Percentiles rank a stretch among this genome's conserved stretches.
phyloP scores from a whole-genome alignment of 2,888 invertebrate genomes.

The Patella ulyssiponensis region DNA sequence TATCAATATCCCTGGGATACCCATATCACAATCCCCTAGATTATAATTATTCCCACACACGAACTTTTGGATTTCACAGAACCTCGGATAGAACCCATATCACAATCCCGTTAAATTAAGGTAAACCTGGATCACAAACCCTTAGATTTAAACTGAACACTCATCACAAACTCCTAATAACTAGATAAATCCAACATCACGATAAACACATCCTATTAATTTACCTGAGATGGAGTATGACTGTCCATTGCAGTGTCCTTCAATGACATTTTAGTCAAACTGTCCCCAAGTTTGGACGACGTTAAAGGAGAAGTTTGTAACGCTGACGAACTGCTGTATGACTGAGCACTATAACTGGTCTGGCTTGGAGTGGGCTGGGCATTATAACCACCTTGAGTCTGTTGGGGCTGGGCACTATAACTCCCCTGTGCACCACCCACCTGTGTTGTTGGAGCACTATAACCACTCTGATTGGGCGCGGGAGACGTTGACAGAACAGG shows the following conservation, averaged over 20 bases:
- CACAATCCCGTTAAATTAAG: neutral
- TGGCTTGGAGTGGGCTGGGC: constrained; percentile 47
- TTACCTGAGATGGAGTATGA: constrained; percentile 47
- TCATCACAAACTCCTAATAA: too few species aligned
- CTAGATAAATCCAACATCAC: too few species aligned
- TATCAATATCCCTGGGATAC: too few species aligned
- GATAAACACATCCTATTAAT: constrained; percentile 36
- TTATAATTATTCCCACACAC: too few species aligned
- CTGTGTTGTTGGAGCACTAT: constrained; percentile 36
- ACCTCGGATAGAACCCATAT: neutral
- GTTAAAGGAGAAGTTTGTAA: constrained; percentile 56
- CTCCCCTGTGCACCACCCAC: constrained; percentile 40
- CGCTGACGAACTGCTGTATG: constrained; percentile 35
- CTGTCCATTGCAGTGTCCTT: constrained; percentile 58
- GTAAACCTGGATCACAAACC: too few species aligned
- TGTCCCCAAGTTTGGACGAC: constrained; percentile 64
- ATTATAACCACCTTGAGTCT: constrained; percentile 56
- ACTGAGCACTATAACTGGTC: constrained; percentile 24
- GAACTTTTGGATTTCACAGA: too few species aligned
- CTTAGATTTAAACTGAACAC: too few species aligned
- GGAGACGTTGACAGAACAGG: constrained; percentile 13
- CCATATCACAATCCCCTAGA: too few species aligned
- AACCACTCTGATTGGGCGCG: constrained; percentile 20
- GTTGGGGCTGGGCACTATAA: constrained; percentile 36
- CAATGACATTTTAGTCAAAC: constrained; percentile 64